Conservation (phyloP, 2,888 invertebrate genomes). For the Noctua janthina region DNA sequence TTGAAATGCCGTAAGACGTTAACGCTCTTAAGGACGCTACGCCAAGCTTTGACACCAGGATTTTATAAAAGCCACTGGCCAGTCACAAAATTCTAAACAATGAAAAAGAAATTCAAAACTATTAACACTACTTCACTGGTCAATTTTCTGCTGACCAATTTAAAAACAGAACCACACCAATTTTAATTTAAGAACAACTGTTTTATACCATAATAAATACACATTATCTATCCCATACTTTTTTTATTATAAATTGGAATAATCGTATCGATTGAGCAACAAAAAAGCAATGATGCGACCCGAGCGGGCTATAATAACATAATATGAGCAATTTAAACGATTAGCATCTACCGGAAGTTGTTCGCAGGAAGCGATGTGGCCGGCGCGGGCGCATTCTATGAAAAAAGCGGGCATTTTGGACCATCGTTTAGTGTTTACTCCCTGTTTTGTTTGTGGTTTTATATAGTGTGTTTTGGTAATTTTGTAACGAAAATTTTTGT, state of each 20-base stretch:
- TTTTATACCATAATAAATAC: slow-evolving; percentile 61
- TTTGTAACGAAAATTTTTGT: slow-evolving; percentile 10
- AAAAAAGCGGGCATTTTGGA: slow-evolving; percentile 45
- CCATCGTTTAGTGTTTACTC: slow-evolving; percentile 47
- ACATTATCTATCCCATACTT: slow-evolving; percentile 64
- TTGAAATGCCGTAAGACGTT: no score
- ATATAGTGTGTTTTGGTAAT: slow-evolving; percentile 43
- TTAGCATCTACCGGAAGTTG: slow-evolving; percentile 84
- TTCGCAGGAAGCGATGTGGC: slow-evolving; percentile 85
- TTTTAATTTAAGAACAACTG: slow-evolving; percentile 63
- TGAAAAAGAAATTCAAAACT: slow-evolving; percentile 6
- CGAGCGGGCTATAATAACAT: slow-evolving; percentile 82
- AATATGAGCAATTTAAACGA: slow-evolving; percentile 83
- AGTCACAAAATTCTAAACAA: background rate
- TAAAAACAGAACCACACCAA: slow-evolving; percentile 50
- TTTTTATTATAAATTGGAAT: slow-evolving; percentile 63
- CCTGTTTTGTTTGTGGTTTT: slow-evolving; percentile 59
- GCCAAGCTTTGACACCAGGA: no score
- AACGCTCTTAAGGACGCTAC: background rate
- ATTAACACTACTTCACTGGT: slow-evolving; percentile 40
- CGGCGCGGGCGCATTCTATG: slow-evolving; percentile 80
- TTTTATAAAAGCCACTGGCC: background rate
- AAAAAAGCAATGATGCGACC: slow-evolving; percentile 85
- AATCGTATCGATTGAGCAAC: slow-evolving; percentile 61
- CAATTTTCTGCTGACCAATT: slow-evolving; percentile 49